Conservation (phyloP, 2,113 vertebrate genomes). For the Odobenus rosmarus region DNA sequence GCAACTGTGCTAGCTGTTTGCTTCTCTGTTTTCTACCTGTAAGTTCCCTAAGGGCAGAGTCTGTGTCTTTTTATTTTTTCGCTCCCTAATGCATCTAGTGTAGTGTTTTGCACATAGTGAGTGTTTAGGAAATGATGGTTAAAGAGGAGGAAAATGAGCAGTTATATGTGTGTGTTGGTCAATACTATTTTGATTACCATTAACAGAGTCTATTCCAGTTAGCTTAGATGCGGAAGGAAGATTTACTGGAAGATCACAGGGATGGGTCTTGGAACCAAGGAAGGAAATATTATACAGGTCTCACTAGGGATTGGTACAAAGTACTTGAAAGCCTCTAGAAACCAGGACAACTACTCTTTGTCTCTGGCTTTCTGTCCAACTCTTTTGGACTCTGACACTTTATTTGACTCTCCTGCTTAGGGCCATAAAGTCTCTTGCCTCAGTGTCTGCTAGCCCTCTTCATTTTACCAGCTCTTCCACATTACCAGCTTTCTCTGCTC, state of each 20-base stretch:
- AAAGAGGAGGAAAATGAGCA: not conserved
- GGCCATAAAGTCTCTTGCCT: not conserved
- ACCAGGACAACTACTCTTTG: not conserved
- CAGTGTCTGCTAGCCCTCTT: not conserved
- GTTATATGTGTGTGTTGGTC: not conserved
- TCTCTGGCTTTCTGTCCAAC: not conserved
- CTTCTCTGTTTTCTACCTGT: not conserved
- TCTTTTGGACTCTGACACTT: not conserved
- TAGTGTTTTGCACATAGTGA: not conserved
- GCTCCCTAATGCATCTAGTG: not conserved
- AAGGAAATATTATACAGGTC: not conserved
- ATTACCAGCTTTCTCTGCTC: conserved; percentile 5
- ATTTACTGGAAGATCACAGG: conserved; percentile 1
- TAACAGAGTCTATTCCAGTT: not conserved
- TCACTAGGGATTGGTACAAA: not conserved
- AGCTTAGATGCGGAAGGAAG: not conserved
- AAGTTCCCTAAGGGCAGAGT: not conserved
- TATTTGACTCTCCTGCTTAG: not conserved
- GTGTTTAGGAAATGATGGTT: not conserved
- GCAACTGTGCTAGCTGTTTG: not conserved
- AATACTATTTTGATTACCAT: conserved; percentile 2
- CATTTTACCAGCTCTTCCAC: not conserved
- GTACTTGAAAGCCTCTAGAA: not conserved
- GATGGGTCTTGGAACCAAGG: not conserved
- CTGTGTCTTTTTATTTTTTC: not conserved